Evolutionary conservation across 2,888 invertebrate species (phyloP).

Genomic region (Cheilosia variabilis): DNA sequence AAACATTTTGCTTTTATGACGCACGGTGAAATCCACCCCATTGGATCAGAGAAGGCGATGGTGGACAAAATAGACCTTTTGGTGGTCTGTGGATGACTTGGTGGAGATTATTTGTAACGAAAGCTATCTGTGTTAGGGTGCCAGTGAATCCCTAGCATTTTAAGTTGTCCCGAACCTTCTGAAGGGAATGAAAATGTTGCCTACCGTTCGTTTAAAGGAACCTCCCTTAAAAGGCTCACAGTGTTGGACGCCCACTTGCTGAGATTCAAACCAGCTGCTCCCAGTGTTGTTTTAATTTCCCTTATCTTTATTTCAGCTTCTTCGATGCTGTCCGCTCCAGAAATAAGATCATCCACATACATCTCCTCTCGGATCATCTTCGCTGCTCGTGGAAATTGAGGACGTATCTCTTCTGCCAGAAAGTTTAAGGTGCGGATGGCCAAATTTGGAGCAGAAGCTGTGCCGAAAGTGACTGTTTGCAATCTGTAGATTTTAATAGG

Average conservation of each 20-base stretch:
- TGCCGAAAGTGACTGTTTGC: slow-evolving; percentile 6
- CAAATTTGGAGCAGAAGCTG: slow-evolving; percentile 24
- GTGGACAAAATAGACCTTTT: slow-evolving; percentile 7
- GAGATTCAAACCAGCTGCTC: slow-evolving; percentile 1
- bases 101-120: background rate
- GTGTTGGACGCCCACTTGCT: slow-evolving; percentile 23
- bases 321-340: background rate
- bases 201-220: slow-evolving; percentile 9
- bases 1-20: slow-evolving; percentile 10
- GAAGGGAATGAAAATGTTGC: background rate
- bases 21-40: too few relatives aligned
- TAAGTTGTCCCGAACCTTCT: slow-evolving; percentile 8
- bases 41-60: slow-evolving; percentile 4
- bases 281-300: background rate
- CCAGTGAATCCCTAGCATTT: slow-evolving; percentile 24
- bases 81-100: background rate
- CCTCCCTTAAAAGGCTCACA: background rate
- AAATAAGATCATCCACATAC: slow-evolving; percentile 20
- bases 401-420: background rate
- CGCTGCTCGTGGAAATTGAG: background rate
- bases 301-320: background rate
- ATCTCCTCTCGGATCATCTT: slow-evolving; percentile 2
- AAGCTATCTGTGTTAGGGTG: background rate
- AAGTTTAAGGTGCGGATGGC: slow-evolving; percentile 13
- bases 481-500: too few relatives aligned